These are phyloP conservation scores for Enteromius paludinosus DNA, from an alignment of 2,797 vertebrate species.

Conservation along the genomic window DNA sequence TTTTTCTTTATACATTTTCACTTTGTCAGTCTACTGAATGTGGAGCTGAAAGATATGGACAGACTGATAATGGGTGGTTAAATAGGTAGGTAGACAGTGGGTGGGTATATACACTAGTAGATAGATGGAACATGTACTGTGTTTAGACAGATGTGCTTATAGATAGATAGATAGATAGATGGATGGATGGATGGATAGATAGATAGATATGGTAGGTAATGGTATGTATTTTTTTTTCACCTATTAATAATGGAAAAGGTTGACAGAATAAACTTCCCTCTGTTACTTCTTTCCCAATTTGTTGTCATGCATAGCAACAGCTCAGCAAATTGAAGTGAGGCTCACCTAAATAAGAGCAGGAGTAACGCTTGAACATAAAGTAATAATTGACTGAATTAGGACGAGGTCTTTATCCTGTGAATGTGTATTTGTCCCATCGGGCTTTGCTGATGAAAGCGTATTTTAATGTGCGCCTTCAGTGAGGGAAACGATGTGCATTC, in stretches of 20 bases:
- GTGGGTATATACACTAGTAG: not conserved
- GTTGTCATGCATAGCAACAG: conserved; percentile 13
- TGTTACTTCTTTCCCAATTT: not conserved
- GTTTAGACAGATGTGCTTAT: not conserved
- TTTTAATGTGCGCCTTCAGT: not conserved
- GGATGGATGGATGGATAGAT: not conserved
- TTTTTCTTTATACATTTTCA: conserved; percentile 9
- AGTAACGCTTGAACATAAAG: not conserved
- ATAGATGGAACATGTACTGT: not conserved
- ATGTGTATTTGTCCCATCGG: not conserved
- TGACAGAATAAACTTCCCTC: not conserved
- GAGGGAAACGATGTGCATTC: not conserved
- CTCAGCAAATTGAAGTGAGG: conserved; percentile 15
- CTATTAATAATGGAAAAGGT: not conserved
- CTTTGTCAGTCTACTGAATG: not conserved
- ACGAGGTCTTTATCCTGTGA: not conserved
- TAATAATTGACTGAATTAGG: conserved; percentile 24
- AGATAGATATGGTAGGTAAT: too few relatives aligned
- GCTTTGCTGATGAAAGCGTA: not conserved
- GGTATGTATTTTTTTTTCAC: not conserved
- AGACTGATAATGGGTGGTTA: not conserved
- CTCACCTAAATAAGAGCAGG: not conserved
- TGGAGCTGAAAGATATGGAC: not conserved
- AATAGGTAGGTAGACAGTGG: not conserved
- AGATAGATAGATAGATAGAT: not conserved